These are phyloP conservation scores for Blastomussa wellsi DNA, from an alignment of 92 coral and sea anemone genomes.

Conservation along the genomic window DNA sequence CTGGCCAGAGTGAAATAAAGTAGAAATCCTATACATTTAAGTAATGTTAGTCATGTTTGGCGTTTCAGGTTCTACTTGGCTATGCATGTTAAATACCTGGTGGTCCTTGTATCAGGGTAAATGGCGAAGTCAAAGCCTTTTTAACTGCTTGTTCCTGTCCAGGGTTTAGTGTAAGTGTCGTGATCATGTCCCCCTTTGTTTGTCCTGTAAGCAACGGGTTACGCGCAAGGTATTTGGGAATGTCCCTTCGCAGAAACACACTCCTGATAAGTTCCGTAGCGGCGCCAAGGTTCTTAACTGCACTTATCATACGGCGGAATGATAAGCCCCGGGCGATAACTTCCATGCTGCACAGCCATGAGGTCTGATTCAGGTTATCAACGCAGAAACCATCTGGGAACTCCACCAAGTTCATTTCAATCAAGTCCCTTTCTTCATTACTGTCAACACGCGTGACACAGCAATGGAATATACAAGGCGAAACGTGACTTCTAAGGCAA, in stretches of 20 bases:
- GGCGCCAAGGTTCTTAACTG: slow-evolving; percentile 58
- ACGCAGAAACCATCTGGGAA: slow-evolving; percentile 39
- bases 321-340: slow-evolving; percentile 64
- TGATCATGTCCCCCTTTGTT: slow-evolving; percentile 12
- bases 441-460: slow-evolving; percentile 14
- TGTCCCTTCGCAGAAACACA: slow-evolving; percentile 64
- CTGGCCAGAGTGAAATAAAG: background rate
- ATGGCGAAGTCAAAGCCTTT: slow-evolving; percentile 69
- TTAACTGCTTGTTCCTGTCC: slow-evolving; percentile 78
- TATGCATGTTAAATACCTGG: slow-evolving; percentile 60
- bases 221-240: slow-evolving; percentile 55
- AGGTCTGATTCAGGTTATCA: slow-evolving; percentile 26
- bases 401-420: slow-evolving; percentile 55
- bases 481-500: slow-evolving; percentile 50
- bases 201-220: slow-evolving; percentile 14
- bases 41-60: background rate
- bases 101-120: slow-evolving; percentile 83
- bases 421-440: slow-evolving; percentile 23
- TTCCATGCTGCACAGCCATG: slow-evolving; percentile 65
- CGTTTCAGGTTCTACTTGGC: background rate
- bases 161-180: slow-evolving; percentile 52
- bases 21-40: background rate
- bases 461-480: slow-evolving; percentile 28
- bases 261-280: slow-evolving; percentile 75
- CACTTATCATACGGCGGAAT: slow-evolving; percentile 73